These are phyloP conservation scores for Lagorchestes hirsutus DNA, from an alignment of 2,797 vertebrate genomes.

Conservation along the genomic window DNA sequence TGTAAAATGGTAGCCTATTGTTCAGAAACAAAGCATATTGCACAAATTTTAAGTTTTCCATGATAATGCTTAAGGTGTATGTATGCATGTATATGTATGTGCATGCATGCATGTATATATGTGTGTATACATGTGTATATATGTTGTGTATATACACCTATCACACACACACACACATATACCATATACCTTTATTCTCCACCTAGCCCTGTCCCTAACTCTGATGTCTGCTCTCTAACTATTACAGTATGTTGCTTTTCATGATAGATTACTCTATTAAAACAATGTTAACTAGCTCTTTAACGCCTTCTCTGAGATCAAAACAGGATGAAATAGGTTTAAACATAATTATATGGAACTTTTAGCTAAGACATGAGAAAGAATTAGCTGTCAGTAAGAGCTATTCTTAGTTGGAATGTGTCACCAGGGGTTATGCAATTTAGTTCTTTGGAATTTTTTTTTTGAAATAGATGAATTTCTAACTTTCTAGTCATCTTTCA, in stretches of 20 bases:
- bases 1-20: background rate
- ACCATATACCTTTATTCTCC: background rate
- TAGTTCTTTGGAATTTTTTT: background rate
- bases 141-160: no score
- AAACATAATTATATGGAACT: background rate
- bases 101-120: no score
- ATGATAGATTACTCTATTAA: background rate
- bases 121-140: no score
- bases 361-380: constrained; percentile 7
- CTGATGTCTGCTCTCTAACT: background rate
- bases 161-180: no score
- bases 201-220: background rate
- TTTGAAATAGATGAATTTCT: background rate
- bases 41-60: constrained; percentile 19
- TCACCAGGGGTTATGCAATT: background rate
- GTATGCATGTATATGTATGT: background rate
- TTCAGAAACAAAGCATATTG: constrained; percentile 51
- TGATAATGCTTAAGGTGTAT: constrained; percentile 30
- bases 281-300: constrained; percentile 26
- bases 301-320: background rate
- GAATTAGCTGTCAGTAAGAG: background rate
- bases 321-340: background rate
- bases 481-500: background rate
- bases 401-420: background rate
- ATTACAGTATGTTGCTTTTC: background rate